These are phyloP conservation scores for Hyposoter didymator DNA, from an alignment of 2,888 invertebrate species.

Conservation along the genomic window DNA sequence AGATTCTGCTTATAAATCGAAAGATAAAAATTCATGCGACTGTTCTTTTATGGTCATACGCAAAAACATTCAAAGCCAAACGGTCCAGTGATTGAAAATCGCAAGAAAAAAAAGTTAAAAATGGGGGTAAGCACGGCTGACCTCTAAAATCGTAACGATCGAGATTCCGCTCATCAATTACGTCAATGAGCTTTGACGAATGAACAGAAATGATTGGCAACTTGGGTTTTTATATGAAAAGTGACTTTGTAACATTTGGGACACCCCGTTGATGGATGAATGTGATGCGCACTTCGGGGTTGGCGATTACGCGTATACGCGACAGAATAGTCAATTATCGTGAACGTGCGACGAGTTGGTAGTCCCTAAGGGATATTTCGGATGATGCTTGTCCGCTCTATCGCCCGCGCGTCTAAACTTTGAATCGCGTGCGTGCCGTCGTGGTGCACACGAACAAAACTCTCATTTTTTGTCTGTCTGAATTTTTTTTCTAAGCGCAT, in stretches of 20 bases:
- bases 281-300: constrained; percentile 69
- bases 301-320: constrained; percentile 40
- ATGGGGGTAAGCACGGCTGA: too few relatives aligned
- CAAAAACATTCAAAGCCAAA: too few relatives aligned
- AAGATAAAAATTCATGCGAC: too few relatives aligned
- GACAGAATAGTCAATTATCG: constrained; percentile 77
- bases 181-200: too few relatives aligned
- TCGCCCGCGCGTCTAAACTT: constrained; percentile 29
- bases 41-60: too few relatives aligned
- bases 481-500: constrained; percentile 61
- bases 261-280: constrained; percentile 30
- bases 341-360: constrained; percentile 45
- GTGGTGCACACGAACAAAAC: neutral
- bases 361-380: constrained; percentile 3
- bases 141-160: too few relatives aligned
- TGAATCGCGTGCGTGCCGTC: neutral
- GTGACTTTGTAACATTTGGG: neutral
- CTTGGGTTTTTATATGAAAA: too few relatives aligned
- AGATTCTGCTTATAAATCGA: too few relatives aligned
- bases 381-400: constrained; percentile 5
- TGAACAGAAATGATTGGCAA: too few relatives aligned
- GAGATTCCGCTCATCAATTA: too few relatives aligned
- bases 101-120: too few relatives aligned
- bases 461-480: constrained; percentile 4
- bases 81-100: too few relatives aligned